Percentiles rank a stretch among this genome's conserved stretches.
phyloP scores from a whole-genome alignment of 2,888 invertebrate genomes.

The Rhimphoctona megacephalus region DNA sequence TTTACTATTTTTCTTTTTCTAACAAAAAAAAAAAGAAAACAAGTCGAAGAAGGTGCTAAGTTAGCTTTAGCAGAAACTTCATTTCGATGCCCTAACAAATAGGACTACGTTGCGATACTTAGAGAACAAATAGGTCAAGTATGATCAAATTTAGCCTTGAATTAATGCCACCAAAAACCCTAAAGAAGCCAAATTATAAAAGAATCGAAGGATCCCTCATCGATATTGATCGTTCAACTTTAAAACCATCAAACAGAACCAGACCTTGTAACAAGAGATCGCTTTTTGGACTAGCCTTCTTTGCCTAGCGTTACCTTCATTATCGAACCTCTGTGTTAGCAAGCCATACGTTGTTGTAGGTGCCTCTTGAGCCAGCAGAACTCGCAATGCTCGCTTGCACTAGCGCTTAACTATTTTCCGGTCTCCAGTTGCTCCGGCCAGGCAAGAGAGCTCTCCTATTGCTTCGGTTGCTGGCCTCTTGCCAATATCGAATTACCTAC shows the following conservation, averaged over 20 bases:
- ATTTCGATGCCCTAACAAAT: background rate
- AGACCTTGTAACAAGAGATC: constrained; percentile 2
- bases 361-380: constrained; percentile 22
- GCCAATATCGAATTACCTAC: constrained; percentile 78
- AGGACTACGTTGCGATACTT: background rate
- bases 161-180: background rate
- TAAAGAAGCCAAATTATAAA: background rate
- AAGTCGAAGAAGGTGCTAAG: background rate
- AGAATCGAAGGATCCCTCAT: background rate
- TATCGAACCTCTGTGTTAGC: constrained; percentile 16
- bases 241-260: background rate
- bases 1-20: background rate
- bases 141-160: background rate
- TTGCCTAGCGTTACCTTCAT: constrained; percentile 22
- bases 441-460: constrained; percentile 61
- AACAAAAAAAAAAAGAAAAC: background rate
- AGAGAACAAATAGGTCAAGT: constrained; percentile 3
- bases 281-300: background rate
- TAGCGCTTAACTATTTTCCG: constrained; percentile 62
- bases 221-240: background rate
- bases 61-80: background rate
- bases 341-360: constrained; percentile 1
- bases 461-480: constrained; percentile 75
- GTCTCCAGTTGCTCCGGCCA: constrained; percentile 52
- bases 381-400: constrained; percentile 45